These are phyloP conservation scores for Eleginops maclovinus DNA, from an alignment of 2,113 vertebrate genomes.

Conservation along the genomic window DNA sequence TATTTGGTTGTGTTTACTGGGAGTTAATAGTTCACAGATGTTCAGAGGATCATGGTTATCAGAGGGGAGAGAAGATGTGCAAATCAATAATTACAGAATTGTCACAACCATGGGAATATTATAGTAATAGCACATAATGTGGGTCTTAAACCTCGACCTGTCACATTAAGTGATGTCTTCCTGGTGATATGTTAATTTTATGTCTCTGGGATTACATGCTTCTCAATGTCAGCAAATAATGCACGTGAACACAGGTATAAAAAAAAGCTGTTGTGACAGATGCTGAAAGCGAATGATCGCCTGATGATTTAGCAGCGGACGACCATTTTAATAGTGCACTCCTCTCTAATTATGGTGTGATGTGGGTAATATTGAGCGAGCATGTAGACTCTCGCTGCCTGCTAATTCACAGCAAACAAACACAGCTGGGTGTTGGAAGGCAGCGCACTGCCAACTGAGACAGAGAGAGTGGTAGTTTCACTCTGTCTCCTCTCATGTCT, in stretches of 20 bases:
- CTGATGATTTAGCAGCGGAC: slow-evolving; percentile 66
- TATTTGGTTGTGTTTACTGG: slow-evolving; percentile 26
- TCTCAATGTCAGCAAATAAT: not conserved
- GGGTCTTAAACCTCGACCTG: slow-evolving; percentile 15
- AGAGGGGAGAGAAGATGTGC: slow-evolving; percentile 16
- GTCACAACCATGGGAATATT: not conserved
- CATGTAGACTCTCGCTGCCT: slow-evolving; percentile 77
- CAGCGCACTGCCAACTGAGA: slow-evolving; percentile 66
- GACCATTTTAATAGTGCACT: slow-evolving; percentile 74
- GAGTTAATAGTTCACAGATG: slow-evolving; percentile 23
- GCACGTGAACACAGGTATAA: slow-evolving; percentile 26
- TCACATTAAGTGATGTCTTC: slow-evolving; percentile 7
- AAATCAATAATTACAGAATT: slow-evolving; percentile 41
- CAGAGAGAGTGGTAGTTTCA: slow-evolving; percentile 55
- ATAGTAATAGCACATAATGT: slow-evolving; percentile 22
- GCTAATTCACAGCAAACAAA: slow-evolving; percentile 83
- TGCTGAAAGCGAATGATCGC: slow-evolving; percentile 51
- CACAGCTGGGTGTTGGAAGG: slow-evolving; percentile 82
- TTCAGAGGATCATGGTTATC: slow-evolving; percentile 33
- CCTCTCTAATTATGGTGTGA: slow-evolving; percentile 77
- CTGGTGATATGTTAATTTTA: slow-evolving; percentile 11
- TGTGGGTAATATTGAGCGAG: slow-evolving; percentile 76
- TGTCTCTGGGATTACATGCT: not conserved
- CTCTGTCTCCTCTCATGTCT: slow-evolving; percentile 55
- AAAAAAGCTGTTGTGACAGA: slow-evolving; percentile 60